These are phyloP conservation scores for Coluber constrictor DNA, from an alignment of 2,797 vertebrate genomes.

Conservation along the genomic window DNA sequence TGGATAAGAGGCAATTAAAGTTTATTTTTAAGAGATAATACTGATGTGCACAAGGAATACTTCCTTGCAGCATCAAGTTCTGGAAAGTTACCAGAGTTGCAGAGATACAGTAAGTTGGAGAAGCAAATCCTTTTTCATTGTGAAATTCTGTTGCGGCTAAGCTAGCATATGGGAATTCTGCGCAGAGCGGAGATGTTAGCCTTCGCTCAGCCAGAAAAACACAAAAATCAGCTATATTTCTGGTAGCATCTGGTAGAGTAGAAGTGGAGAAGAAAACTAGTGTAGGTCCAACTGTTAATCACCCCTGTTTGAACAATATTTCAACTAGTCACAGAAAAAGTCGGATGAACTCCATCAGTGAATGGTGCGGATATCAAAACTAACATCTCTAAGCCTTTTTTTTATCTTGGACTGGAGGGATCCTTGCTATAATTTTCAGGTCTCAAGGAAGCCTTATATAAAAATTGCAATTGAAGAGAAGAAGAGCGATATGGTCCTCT, in stretches of 20 bases:
- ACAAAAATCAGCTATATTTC: neutral
- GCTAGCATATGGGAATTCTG: neutral
- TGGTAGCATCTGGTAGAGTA: neutral
- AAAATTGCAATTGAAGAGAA: neutral
- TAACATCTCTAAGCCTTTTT: neutral
- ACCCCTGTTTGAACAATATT: neutral
- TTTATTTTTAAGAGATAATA: conserved; percentile 52
- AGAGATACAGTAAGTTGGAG: neutral
- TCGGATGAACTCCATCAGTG: neutral
- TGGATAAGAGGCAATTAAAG: conserved; percentile 49
- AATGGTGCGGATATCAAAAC: neutral
- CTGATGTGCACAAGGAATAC: conserved; percentile 34
- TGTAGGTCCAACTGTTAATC: neutral
- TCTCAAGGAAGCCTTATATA: neutral
- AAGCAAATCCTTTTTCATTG: no score
- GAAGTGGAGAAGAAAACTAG: neutral
- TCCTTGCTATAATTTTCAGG: neutral
- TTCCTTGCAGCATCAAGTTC: conserved; percentile 39
- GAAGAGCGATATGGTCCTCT: neutral
- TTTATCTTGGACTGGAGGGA: no score
- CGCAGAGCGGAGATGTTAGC: neutral
- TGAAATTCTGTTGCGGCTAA: neutral
- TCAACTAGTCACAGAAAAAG: neutral
- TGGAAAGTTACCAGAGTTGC: conserved; percentile 23
- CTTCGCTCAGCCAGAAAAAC: neutral